Conservation (phyloP, 2,888 invertebrate species). For the Megaustenia siamemsis region DNA sequence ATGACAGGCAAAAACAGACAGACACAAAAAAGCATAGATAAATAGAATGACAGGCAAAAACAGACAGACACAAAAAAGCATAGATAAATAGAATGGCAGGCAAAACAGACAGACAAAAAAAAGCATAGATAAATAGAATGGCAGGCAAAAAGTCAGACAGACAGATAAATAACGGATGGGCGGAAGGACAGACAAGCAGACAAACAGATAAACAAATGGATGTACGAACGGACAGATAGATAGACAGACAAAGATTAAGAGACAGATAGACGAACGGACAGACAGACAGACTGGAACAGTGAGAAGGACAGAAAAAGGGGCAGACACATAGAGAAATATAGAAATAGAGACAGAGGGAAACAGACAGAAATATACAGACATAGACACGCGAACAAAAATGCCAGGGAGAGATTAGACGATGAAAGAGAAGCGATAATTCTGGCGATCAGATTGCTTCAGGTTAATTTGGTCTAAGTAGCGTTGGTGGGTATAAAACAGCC, state of each 20-base stretch:
- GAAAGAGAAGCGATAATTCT: too few relatives aligned
- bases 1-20: too few relatives aligned
- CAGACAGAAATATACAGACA: not conserved
- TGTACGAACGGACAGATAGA: not conserved
- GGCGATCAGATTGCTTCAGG: too few relatives aligned
- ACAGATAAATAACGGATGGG: not conserved
- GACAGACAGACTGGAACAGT: not conserved
- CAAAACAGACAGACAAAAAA: too few relatives aligned
- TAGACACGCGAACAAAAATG: not conserved
- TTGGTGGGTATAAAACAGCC: too few relatives aligned
- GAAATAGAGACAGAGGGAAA: not conserved
- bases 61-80: not conserved
- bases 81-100: too few relatives aligned
- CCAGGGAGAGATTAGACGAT: not conserved
- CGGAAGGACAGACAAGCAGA: not conserved
- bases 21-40: too few relatives aligned
- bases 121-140: not conserved
- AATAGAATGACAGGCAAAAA: too few relatives aligned
- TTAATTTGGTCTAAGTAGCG: too few relatives aligned
- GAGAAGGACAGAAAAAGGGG: not conserved
- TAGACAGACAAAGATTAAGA: not conserved
- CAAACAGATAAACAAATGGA: not conserved
- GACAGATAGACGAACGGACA: not conserved
- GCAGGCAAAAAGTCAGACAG: constrained; percentile 2
- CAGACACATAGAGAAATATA: not conserved